These are phyloP conservation scores for Erpetoichthys calabaricus DNA, from an alignment of 2,797 vertebrate species.

Conservation along the genomic window DNA sequence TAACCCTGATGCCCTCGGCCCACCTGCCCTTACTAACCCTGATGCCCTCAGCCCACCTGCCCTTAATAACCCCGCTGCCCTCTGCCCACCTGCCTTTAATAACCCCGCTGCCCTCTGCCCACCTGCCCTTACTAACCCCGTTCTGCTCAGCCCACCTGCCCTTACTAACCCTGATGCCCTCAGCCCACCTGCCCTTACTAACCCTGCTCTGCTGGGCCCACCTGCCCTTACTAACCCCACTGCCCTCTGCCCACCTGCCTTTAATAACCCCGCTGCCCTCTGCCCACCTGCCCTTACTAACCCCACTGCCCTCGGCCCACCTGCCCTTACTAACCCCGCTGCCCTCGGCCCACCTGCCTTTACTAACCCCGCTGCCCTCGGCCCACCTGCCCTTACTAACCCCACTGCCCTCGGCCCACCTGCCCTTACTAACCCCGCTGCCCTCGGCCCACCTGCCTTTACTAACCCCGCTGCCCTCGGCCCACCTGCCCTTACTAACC, in stretches of 20 bases:
- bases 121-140: slow-evolving; percentile 31
- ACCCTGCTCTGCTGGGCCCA: slow-evolving; percentile 6
- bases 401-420: slow-evolving; percentile 26
- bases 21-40: slow-evolving; percentile 29
- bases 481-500: slow-evolving; percentile 14
- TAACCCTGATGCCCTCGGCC: slow-evolving; percentile 1
- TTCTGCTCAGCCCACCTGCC: slow-evolving; percentile 3
- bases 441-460: slow-evolving; percentile 12
- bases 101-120: slow-evolving; percentile 7
- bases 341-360: too few relatives aligned
- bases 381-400: too few relatives aligned
- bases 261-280: slow-evolving; percentile 34
- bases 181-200: slow-evolving; percentile 10
- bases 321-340: slow-evolving; percentile 11
- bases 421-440: slow-evolving; percentile 6
- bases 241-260: too few relatives aligned
- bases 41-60: slow-evolving; percentile 9
- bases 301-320: slow-evolving; percentile 8
- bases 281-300: slow-evolving; percentile 5
- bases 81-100: slow-evolving; percentile 11
- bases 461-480: slow-evolving; percentile 9
- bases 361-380: too few relatives aligned
- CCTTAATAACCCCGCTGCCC: slow-evolving; percentile 9
- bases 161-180: slow-evolving; percentile 10
- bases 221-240: too few relatives aligned